Base-by-base conservation (phyloP, 2,888 invertebrate genomes). In the Tenthredo scrophulariae region DNA sequence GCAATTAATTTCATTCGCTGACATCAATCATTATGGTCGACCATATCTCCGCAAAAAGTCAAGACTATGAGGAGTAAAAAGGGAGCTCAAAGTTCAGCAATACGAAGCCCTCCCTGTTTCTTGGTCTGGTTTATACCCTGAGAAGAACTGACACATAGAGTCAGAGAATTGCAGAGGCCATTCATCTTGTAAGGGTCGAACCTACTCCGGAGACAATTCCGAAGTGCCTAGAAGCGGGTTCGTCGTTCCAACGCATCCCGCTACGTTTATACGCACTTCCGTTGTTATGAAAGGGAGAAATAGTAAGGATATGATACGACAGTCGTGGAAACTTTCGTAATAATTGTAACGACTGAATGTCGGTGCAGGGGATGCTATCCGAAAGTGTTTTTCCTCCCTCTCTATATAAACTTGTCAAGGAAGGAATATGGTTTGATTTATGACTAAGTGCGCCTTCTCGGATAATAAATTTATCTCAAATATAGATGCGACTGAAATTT, bases 21-120 rank as follows among this genome's bases (percentile, higher is more conserved):
- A 50, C 2, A 50, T 54, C 1, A 7, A 46, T 46, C n/a, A 2
- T 7, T n/a, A 54, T 54, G n/a, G n/a, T n/a, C 6, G 54, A n/a
- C 54, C 6, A 54, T 7, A 54, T 54, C n/a, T 54, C 6, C 54
- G 6, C 1, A 7, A 54, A 10, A 10, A 62, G 58, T 7, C 22
- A 22, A 22, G 22, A 58, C 22, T 18, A 58, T 58, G 58, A n/a
- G 62, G 10, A 79, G 13, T 50, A 15, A 50, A 29, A 62, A 58
- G 91, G 88, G 90, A 89, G 91, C 90, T 89, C 91, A 90, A 91
- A 91, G 90, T 90, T 91, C 88, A 88, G 87, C 88, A 88, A 89
- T 90, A 89, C 86, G 88, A 89, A 89, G 89, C 88, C 87, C 79
- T 86, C 80, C 67, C 85, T 18, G 33, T 50, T 40, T 22, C 13